Evolutionary conservation across 2,113 vertebrate genomes (phyloP).

Genomic region (Rhineura floridana): DNA sequence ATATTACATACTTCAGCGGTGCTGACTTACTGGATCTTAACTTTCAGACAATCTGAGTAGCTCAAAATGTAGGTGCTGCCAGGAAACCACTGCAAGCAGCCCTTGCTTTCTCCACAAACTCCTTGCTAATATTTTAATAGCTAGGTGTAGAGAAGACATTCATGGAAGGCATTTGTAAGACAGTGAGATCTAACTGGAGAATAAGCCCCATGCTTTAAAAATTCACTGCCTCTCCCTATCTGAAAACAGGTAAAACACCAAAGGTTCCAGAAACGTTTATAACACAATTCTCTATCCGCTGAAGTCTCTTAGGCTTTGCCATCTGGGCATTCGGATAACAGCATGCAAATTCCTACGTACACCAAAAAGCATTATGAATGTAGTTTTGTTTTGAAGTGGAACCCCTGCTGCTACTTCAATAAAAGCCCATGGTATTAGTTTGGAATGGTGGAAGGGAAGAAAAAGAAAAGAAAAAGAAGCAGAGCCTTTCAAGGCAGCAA

Average conservation of each 20-base stretch:
- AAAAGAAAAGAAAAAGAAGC: too few relatives aligned
- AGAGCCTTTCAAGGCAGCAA: conserved; percentile 11
- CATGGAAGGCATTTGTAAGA: not conserved
- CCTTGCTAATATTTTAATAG: not conserved
- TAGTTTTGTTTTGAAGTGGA: conserved; percentile 29
- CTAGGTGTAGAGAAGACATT: not conserved
- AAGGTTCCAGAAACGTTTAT: not conserved
- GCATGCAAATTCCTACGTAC: conserved; percentile 10
- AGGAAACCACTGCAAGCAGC: not conserved
- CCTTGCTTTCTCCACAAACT: not conserved
- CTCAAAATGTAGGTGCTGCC: not conserved
- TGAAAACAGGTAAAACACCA: not conserved
- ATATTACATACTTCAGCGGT: not conserved
- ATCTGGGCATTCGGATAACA: not conserved
- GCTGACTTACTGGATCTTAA: not conserved
- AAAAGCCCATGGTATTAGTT: conserved; percentile 17
- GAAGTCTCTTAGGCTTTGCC: not conserved
- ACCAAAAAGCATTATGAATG: conserved; percentile 13
- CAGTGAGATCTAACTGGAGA: not conserved
- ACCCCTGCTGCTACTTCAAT: conserved; percentile 15
- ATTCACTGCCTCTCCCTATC: not conserved
- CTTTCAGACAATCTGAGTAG: not conserved
- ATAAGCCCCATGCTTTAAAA: not conserved
- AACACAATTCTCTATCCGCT: not conserved
- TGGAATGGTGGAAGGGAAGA: not conserved